Base-by-base conservation (phyloP, 2,113 vertebrate species). In the Etheostoma cragini region DNA sequence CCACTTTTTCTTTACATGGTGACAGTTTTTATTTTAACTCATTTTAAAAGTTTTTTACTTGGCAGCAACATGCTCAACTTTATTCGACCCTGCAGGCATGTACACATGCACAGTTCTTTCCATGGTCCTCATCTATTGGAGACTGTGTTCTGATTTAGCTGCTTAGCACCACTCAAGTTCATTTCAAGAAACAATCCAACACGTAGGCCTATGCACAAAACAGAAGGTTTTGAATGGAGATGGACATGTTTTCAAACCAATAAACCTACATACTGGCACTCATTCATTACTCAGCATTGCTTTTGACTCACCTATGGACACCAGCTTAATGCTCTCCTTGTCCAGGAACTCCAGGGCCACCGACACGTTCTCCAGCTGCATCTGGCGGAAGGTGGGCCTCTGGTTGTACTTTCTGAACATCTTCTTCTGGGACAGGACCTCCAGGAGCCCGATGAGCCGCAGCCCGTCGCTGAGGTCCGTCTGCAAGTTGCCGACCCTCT, bases 311-410 rank as follows among this genome's bases (percentile, higher is more conserved):
- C 96, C 96, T 84, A 97, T 97, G 47, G 96, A 96, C 88, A 97
- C 96, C 76, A 97, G 94, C 89, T 96, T 96, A 85, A 97, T 97
- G 89, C 94, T 96, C 89, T 97, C 96, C 79, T 94, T 92, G 90
- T 97, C 96, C 86, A 97, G 91, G 90, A 97, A 97, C 93, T 97
- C 96, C 88, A 97, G 90, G 0, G 96, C 96, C 94, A 96, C 96
- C 12, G 96, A 96, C 82, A 97, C 96, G 92, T 97, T 97, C 93
- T 96, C 96, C 93, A 97, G 94, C 92, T 96, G 96, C 96, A 97
- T 97, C 93, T 97, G 96, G 57, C 96, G 93, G 93, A 97, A 97
- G 56, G 95, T 97, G 90, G 96, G 96, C 86, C 96, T 95, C 90
- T 96, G 93, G 94, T 97, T 96, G 94, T 96, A 97, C 87, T 96